phyloP scores from a whole-genome alignment of 2,113 vertebrate genomes.

The Rynchops niger region DNA sequence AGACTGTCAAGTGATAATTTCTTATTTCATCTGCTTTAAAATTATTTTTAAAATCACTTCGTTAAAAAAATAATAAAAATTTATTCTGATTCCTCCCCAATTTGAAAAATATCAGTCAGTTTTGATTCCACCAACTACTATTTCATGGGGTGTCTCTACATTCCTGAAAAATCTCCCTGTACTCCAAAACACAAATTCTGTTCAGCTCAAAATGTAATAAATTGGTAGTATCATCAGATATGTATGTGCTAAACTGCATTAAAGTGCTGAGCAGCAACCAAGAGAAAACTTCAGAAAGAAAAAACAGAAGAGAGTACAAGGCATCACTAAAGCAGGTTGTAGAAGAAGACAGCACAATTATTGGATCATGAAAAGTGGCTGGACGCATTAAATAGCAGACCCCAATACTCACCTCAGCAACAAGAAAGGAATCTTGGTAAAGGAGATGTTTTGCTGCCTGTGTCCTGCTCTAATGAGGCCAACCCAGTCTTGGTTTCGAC shows the following conservation, averaged over 20 bases:
- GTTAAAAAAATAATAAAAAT: background rate
- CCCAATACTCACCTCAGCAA: background rate
- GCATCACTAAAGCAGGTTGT: background rate
- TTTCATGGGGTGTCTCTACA: background rate
- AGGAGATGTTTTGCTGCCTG: background rate
- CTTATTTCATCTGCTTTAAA: background rate
- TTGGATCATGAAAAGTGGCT: background rate
- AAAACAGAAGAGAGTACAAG: background rate
- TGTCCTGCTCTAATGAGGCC: slow-evolving; percentile 30
- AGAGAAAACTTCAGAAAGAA: background rate
- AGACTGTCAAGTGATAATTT: background rate
- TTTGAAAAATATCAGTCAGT: background rate
- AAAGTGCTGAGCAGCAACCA: background rate
- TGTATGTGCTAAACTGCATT: background rate
- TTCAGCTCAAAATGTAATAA: background rate
- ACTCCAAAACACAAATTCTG: background rate
- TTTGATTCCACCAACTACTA: fast-evolving
- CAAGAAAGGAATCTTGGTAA: background rate
- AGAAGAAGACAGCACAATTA: background rate
- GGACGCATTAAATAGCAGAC: background rate
- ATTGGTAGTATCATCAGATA: fast-evolving
- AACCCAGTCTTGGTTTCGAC: background rate
- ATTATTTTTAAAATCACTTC: background rate
- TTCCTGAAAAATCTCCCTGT: background rate
- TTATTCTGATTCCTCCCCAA: background rate